A percentile compares a stretch with the other conserved stretches of the same genome.
These are phyloP conservation scores for Torymus tubicola DNA, from an alignment of 2,888 invertebrate species.

Conservation along the genomic window DNA sequence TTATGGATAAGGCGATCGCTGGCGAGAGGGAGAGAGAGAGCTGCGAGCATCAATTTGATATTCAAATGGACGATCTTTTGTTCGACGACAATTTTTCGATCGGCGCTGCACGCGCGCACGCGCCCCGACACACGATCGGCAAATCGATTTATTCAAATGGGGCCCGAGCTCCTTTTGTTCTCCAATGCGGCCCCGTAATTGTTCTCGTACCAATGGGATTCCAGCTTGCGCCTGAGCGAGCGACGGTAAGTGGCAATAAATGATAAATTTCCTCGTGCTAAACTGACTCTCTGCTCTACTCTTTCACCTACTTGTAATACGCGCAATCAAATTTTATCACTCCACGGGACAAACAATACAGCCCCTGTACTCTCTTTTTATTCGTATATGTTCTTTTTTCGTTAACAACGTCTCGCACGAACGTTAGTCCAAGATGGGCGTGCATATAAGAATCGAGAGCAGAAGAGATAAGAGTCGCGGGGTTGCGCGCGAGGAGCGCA, in stretches of 20 bases:
- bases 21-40: conserved; percentile 12
- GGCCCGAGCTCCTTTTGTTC: conserved; percentile 27
- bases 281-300: conserved; percentile 3
- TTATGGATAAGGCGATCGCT: conserved; percentile 73
- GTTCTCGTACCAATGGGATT: conserved; percentile 24
- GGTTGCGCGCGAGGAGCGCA: conserved; percentile 5
- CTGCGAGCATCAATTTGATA: conserved; percentile 73
- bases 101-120: conserved; percentile 45
- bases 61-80: conserved; percentile 75
- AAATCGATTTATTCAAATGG: conserved; percentile 58
- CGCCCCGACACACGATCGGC: conserved; percentile 47
- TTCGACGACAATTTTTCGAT: conserved; percentile 71
- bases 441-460: no score
- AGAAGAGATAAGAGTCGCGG: no score
- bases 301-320: no score
- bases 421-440: neutral
- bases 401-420: neutral
- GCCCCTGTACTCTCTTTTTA: neutral
- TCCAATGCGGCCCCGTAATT: conserved; percentile 29
- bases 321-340: no score
- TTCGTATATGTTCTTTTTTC: neutral
- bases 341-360: neutral
- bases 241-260: conserved; percentile 48
- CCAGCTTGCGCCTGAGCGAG: conserved; percentile 5
- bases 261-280: conserved; percentile 42